Base-by-base conservation (phyloP, 2,797 vertebrate species). In the Menidia menidia region DNA sequence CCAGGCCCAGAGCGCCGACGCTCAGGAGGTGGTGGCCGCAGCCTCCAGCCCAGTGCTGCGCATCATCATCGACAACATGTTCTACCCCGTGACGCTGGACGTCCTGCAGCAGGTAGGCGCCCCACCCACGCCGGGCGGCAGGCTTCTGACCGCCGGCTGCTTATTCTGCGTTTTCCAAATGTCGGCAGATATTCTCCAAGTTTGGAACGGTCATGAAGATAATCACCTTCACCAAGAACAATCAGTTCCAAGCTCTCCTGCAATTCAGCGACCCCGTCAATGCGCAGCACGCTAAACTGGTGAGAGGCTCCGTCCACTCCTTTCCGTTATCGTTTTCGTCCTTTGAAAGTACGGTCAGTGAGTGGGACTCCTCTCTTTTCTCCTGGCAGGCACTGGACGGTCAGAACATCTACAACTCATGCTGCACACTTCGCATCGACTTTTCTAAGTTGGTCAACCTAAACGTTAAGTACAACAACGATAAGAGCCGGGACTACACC, bases 1-100 rank as follows among this genome's bases (percentile, higher is more conserved):
- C 60, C 97, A 98, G 86, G 95, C 96, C n/a, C 92, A 95, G 8
- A 94, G 96, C 68, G 95, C 96, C 0, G 96, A 96, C 53, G 95
- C 96, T 31, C 96, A 97, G 84, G 96, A 95, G 57, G 94, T 95
- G 8, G 93, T 97, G 18, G 94, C 96, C 65, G 95, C 96, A 11
- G 94, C 95, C 30, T 96, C 96, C 73, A 99, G 97, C 86, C 97
- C 97, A 1, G 97, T 99, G 13, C 95, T 99, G 82, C 92, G 97
- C 89, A 98, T 99, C 90, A 98, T 99, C 90, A 97, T 99, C 55
- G 97, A 99, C 90, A 99, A 98, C 89, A 98, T 99, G 97, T 99
- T 98, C 91, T 98, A 99, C 87, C 98, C 97, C 0, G 98, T 99
- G 53, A 99, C 97, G 9, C 93, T 99, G 91, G 97, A 99, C 73